Percentiles rank a stretch among this genome's conserved stretches.
Conservation (phyloP, 2,888 invertebrate genomes). For the Bimastos eiseni region DNA sequence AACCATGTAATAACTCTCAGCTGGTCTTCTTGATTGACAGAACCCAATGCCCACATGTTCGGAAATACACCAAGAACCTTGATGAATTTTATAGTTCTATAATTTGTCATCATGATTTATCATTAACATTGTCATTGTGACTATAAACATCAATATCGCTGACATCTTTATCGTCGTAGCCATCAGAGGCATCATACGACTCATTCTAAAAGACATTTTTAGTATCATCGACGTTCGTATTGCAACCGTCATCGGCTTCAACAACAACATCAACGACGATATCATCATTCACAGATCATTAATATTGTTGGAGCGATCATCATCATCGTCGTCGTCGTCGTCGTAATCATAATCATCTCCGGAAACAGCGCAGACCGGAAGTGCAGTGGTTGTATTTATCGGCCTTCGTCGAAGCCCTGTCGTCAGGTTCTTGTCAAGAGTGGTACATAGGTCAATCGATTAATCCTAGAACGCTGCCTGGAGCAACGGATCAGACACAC, state of each 20-base stretch:
- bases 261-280: not conserved
- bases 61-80: no score
- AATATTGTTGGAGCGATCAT: not conserved
- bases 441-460: not conserved
- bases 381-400: not conserved
- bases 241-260: not conserved
- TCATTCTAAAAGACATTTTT: no score
- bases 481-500: not conserved
- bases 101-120: no score
- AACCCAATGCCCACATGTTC: no score
- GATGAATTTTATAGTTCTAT: no score
- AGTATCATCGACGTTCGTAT: not conserved
- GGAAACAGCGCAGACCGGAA: not conserved
- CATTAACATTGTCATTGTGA: no score
- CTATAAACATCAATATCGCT: not conserved
- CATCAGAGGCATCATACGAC: not conserved
- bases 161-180: not conserved
- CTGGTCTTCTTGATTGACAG: no score
- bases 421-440: constrained; percentile 2
- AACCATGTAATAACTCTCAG: no score
- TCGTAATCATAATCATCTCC: not conserved
- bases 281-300: not conserved
- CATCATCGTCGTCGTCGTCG: not conserved
- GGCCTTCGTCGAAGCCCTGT: not conserved
- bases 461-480: not conserved